phyloP scores from a whole-genome alignment of 2,797 vertebrate genomes.

The Micropoecilia bifurca region DNA sequence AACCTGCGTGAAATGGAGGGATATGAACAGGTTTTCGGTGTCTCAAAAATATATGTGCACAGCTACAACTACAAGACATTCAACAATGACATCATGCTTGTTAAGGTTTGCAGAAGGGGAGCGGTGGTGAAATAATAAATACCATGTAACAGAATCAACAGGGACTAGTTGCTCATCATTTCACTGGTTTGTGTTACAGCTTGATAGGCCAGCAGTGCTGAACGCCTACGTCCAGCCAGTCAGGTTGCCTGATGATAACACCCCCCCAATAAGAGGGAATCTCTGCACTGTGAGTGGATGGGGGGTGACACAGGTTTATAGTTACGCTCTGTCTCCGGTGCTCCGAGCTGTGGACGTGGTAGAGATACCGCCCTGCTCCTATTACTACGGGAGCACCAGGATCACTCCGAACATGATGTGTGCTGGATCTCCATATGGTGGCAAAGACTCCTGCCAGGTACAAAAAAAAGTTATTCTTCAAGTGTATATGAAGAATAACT shows the following conservation, averaged over 20 bases:
- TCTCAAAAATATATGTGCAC: constrained; percentile 51
- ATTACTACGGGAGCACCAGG: constrained; percentile 71
- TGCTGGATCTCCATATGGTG: constrained; percentile 75
- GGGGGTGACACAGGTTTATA: constrained; percentile 79
- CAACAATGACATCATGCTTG: constrained; percentile 82
- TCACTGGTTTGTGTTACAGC: constrained; percentile 59
- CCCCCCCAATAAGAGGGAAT: rapidly evolving
- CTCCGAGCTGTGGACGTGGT: constrained; percentile 79
- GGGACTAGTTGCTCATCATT: not conserved
- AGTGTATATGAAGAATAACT: too few species aligned
- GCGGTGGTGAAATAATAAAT: too few species aligned
- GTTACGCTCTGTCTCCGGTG: constrained; percentile 69
- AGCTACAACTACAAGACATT: constrained; percentile 67
- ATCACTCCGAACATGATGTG: constrained; percentile 81
- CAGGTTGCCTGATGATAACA: constrained; percentile 35
- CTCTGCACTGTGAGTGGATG: constrained; percentile 83
- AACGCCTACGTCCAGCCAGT: constrained; percentile 71
- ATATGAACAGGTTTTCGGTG: constrained; percentile 73
- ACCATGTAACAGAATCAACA: not conserved
- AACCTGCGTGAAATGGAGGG: constrained; percentile 62
- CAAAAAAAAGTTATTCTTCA: not conserved
- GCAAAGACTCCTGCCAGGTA: constrained; percentile 86
- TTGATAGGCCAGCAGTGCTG: constrained; percentile 66
- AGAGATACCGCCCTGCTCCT: constrained; percentile 49
- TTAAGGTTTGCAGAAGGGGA: constrained; percentile 70